Evolutionary conservation across 2,113 vertebrate species (phyloP).

Genomic region (Butorides virescens): DNA sequence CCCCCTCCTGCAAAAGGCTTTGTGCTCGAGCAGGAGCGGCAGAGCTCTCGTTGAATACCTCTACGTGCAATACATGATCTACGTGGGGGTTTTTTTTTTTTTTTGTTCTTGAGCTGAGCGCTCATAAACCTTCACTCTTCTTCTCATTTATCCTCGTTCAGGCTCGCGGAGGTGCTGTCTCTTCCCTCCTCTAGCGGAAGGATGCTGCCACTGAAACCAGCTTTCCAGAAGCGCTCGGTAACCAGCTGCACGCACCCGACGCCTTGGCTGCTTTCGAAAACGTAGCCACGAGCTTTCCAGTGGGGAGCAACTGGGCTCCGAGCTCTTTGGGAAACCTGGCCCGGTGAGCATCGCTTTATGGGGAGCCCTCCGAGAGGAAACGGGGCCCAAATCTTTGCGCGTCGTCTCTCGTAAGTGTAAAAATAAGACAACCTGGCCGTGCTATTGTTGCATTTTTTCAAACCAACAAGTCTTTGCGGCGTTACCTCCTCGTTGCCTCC

Average conservation of each 20-base stretch:
- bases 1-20: background rate
- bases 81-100: too few relatives aligned
- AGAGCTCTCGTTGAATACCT: background rate
- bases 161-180: background rate
- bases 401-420: background rate
- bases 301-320: background rate
- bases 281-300: background rate
- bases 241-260: background rate
- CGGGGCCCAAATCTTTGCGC: fast-evolving
- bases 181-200: background rate
- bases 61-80: background rate
- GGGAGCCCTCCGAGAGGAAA: background rate
- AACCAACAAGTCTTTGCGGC: background rate
- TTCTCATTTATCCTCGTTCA: background rate
- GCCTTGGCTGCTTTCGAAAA: background rate
- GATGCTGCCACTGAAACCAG: background rate
- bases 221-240: background rate
- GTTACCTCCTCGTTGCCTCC: background rate
- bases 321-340: background rate
- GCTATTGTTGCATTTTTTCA: background rate
- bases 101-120: background rate
- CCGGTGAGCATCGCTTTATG: fast-evolving
- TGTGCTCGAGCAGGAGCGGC: background rate
- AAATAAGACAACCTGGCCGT: fast-evolving
- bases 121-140: background rate